Base-by-base conservation (phyloP, 2,888 invertebrate genomes). In the Hemaris fuciformis region DNA sequence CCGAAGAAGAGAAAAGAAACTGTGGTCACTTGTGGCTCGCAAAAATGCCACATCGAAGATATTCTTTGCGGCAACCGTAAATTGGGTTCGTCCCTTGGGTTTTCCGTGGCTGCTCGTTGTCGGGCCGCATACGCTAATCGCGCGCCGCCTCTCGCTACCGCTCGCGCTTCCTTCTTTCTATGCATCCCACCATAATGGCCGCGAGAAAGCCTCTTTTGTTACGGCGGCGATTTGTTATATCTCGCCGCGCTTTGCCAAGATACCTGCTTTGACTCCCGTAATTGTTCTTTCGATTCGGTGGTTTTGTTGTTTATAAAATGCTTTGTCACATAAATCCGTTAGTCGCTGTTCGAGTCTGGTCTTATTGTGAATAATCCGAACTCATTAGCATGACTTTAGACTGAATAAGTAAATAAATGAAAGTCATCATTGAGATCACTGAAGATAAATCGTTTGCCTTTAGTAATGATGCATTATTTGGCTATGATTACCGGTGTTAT, bases 171-270 rank as follows among this genome's bases (percentile, higher is more conserved):
- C 77, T 77, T 80, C 80, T 79, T 79, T 81, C 83, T 77, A 79
- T 86, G 83, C 84, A 83, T 81, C 85, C 78, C 85, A 79, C 77
- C 81, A 86, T 91, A 91, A 92, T 91, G 89, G 91, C 85, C 87
- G 82, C 87, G 82, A 85, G 87, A 91, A 91, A 91, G 91, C 91
- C 89, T 89, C 91, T 83, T 87, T 92, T 92, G 91, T 92, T 89
- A 85, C 83, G 82, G 80, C 75, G 85, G 81, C 87, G 87, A 89
- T 91, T 90, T 89, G 90, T 90, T 91, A 89, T 88, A 89, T 91
- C 87, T 88, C 87, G 80, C 79, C 84, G 80, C 87, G 85, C 87
- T 85, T 88, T 89, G 81, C 85, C 74, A 72, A 84, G 85, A 87
- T 87, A 90, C 87, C 88, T 85, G 85, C 86, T 90, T 89, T 90